Evolutionary conservation across 2,888 invertebrate genomes (phyloP).

Genomic region (Thymelicus lineola): DNA sequence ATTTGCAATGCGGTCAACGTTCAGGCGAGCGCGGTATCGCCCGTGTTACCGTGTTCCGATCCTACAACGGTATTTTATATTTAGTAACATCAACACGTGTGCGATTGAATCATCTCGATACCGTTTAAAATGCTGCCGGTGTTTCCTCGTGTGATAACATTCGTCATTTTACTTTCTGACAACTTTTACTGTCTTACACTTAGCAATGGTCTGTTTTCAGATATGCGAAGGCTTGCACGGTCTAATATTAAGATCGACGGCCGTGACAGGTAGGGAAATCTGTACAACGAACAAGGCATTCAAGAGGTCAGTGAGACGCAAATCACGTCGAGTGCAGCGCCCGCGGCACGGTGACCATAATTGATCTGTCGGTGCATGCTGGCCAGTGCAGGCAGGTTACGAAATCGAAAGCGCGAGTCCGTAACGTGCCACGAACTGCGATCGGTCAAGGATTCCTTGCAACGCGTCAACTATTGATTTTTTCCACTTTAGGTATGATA

Average conservation of each 20-base stretch:
- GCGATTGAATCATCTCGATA: constrained; percentile 69
- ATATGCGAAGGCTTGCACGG: not conserved
- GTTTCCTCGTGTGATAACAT: constrained; percentile 60
- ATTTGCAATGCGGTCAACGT: constrained; percentile 68
- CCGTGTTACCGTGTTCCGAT: constrained; percentile 52
- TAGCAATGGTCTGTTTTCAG: too few relatives aligned
- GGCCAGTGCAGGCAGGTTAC: constrained; percentile 55
- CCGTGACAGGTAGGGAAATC: constrained; percentile 51
- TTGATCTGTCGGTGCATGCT: constrained; percentile 58
- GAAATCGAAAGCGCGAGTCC: constrained; percentile 68
- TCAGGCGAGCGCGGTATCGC: constrained; percentile 63
- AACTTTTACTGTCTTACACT: constrained; percentile 6
- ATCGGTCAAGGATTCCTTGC: constrained; percentile 65
- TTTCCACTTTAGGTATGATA: not conserved
- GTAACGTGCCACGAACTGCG: constrained; percentile 63
- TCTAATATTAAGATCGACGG: constrained; percentile 13
- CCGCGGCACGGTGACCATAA: constrained; percentile 73
- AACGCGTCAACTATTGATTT: constrained; percentile 12
- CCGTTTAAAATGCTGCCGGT: constrained; percentile 60
- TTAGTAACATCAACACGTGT: constrained; percentile 73
- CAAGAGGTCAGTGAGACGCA: constrained; percentile 54
- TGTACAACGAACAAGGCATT: constrained; percentile 48
- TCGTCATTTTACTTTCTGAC: constrained; percentile 58
- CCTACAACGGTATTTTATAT: constrained; percentile 76
- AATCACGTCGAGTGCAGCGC: constrained; percentile 60